Evolutionary conservation across 2,113 vertebrate genomes (phyloP), one percentile per base, ranked within the genome.

Genomic region (Loxodonta africana): DNA sequence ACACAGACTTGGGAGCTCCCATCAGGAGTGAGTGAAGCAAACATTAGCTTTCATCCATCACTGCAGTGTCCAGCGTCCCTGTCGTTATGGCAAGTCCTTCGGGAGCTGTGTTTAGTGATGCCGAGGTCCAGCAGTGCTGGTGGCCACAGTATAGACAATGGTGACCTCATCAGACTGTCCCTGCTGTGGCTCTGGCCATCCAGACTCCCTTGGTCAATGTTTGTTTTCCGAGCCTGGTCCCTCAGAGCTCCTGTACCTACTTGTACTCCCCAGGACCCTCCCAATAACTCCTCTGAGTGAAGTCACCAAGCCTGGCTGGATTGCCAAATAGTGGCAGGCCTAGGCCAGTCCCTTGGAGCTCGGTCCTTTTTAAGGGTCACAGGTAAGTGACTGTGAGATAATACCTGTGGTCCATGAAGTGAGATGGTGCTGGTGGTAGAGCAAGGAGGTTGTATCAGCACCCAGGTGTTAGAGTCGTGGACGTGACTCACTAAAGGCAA

Each of bases 21-120:
- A 74, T 15, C 44, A 71, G n/a, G 37, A 18, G 76, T 65, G 8
- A 15, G 60, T n/a, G 30, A 21, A 44, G n/a, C 62, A 44, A 33
- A 14, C 69, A n/a, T 26, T 0, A 48, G 41, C 30, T 0, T 2
- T 7, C 37, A 67, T 20, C 21, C 37, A 18, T 3, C 0, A 5
- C 37, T 8, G 44, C 4, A 0, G 57, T 2, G 21, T 20, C 86
- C 65, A 21, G 60, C 0, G 5, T 17, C 20, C n/a, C 67, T 14
- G 1, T 15, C 44, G 12, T 46, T 5, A n/a, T 23, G n/a, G 23
- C 41, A n/a, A 20, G 63, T 7, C 48, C n/a, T 11, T 23, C 25
- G 26, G 60, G 15, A 46, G 8, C 23, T 30, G 33, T 2, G 2
- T 46, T n/a, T 51, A 33, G 63, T 18, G 4, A n/a, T 1, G 3